These are phyloP conservation scores for Cardiocondyla obscurior DNA, from an alignment of 1,140 invertebrate species.

Conservation along the genomic window DNA sequence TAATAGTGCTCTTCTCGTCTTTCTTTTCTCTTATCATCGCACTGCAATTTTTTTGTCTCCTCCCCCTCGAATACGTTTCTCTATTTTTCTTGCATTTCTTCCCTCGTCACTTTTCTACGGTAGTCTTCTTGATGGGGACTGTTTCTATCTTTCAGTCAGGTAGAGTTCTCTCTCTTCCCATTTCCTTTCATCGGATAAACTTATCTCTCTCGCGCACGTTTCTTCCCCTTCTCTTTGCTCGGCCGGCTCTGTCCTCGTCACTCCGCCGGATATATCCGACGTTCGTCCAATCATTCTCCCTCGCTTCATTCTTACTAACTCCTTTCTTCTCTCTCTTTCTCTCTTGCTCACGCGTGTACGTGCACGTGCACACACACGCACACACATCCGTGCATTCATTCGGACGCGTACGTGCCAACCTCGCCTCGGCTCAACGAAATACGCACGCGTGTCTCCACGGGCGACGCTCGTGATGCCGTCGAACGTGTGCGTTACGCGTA, in stretches of 20 bases:
- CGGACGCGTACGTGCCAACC: constrained; percentile 11
- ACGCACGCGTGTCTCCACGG: constrained; percentile 67
- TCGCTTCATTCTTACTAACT: constrained; percentile 36
- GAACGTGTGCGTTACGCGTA: constrained; percentile 20
- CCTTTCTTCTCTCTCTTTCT: constrained; percentile 46
- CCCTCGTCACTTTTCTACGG: constrained; percentile 5
- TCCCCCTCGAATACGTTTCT: constrained; percentile 15
- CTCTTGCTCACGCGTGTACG: background rate
- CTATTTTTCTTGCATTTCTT: constrained; percentile 7
- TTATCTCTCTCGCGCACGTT: background rate
- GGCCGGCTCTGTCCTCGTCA: constrained; percentile 8
- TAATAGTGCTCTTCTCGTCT: background rate
- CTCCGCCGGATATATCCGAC: constrained; percentile 13
- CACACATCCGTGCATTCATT: constrained; percentile 12
- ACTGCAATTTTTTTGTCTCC: constrained; percentile 30
- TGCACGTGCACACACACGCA: background rate
- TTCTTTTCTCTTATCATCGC: background rate
- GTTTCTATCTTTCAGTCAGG: constrained; percentile 22
- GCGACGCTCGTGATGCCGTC: constrained; percentile 48
- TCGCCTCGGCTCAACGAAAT: constrained; percentile 56
- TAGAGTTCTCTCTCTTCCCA: background rate
- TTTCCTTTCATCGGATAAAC: background rate
- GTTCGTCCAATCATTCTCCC: constrained; percentile 25
- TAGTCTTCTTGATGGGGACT: background rate
- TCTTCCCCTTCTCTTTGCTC: background rate